Evolutionary conservation across 2,113 vertebrate species (phyloP).

Genomic region (Leptocoma aspasia): DNA sequence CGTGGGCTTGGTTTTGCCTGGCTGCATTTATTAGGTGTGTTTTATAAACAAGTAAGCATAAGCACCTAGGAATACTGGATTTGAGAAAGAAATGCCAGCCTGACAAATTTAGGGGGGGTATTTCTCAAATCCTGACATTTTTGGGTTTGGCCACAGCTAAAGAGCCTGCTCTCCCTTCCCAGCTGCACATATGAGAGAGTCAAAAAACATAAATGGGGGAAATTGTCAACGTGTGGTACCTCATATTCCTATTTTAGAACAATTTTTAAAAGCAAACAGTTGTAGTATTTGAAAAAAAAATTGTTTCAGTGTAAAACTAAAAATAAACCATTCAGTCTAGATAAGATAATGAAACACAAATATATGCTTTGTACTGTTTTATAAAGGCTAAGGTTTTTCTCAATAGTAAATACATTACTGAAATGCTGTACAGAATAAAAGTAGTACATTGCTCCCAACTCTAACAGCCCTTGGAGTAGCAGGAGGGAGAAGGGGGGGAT

Average conservation of each 20-base stretch:
- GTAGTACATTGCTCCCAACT: background rate
- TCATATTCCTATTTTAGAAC: background rate
- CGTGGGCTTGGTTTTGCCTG: background rate
- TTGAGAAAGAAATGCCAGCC: background rate
- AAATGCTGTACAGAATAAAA: background rate
- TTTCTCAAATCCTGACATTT: background rate
- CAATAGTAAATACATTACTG: background rate
- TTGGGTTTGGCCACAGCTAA: background rate
- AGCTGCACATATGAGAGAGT: background rate
- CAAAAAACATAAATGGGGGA: background rate
- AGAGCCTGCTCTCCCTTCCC: background rate
- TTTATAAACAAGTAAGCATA: background rate
- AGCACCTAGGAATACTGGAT: background rate
- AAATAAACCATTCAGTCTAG: background rate
- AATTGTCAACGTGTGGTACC: background rate
- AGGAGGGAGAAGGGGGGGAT: fast-evolving
- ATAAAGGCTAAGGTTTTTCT: background rate
- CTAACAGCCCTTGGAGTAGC: background rate
- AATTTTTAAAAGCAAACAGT: background rate
- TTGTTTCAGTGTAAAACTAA: background rate
- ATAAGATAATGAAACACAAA: background rate
- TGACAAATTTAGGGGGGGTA: background rate
- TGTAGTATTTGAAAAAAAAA: background rate
- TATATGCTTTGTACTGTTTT: background rate
- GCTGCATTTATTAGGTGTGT: background rate